phyloP scores from a whole-genome alignment of 2,113 vertebrate species.

The Gobiocypris rarus region DNA sequence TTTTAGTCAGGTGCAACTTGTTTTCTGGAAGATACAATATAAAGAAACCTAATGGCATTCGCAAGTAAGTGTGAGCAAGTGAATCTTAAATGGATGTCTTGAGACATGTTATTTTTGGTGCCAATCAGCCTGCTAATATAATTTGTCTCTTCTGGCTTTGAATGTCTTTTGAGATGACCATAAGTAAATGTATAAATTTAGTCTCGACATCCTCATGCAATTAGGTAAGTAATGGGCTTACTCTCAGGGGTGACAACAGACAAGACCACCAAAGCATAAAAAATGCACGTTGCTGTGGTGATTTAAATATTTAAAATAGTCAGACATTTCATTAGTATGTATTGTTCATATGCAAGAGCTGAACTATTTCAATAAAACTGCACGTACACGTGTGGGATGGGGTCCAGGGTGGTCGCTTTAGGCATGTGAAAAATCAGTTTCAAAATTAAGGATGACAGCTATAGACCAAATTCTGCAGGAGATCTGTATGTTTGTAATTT shows the following conservation, averaged over 20 bases:
- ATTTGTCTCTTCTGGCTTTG: background rate
- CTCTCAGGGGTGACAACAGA: background rate
- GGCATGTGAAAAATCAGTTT: background rate
- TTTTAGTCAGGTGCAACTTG: no score
- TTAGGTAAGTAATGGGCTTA: background rate
- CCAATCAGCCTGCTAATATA: background rate
- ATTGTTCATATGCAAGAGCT: conserved; percentile 1
- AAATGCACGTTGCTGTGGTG: background rate
- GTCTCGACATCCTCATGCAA: conserved; percentile 4
- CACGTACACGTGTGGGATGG: background rate
- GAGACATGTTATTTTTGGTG: background rate
- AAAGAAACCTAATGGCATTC: no score
- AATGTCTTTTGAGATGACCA: conserved; percentile 9
- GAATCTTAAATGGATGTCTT: background rate
- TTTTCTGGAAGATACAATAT: no score
- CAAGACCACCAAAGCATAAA: conserved; percentile 13
- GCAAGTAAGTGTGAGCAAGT: background rate
- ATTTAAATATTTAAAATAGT: conserved; percentile 23
- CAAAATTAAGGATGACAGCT: background rate
- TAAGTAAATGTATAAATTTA: conserved; percentile 9
- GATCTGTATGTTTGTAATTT: conserved; percentile 3
- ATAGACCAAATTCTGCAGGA: background rate
- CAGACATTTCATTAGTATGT: background rate
- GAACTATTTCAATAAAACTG: conserved; percentile 10
- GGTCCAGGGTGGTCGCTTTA: background rate